Conservation (phyloP, 92 coral and sea anemone species). For the Umimayanthus kanabou region DNA sequence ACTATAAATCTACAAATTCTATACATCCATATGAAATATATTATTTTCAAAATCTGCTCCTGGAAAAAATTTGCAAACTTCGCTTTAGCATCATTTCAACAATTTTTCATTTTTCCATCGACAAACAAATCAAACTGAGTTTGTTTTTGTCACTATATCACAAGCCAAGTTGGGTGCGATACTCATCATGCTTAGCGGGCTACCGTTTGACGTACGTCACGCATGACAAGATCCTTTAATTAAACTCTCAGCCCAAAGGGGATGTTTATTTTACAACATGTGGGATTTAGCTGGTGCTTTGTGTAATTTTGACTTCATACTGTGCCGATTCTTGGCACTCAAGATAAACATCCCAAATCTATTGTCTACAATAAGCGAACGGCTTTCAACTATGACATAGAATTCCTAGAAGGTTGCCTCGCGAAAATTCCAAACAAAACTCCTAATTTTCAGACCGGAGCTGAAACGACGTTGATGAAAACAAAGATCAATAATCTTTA, state of each 20-base stretch:
- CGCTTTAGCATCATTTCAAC: too few relatives aligned
- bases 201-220: neutral
- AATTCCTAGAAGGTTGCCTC: neutral
- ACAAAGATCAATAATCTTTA: neutral
- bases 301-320: slow-evolving; percentile 14
- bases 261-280: slow-evolving; percentile 7
- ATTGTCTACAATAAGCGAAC: neutral
- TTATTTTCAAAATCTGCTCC: too few relatives aligned
- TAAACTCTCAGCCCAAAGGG: neutral
- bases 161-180: too few relatives aligned
- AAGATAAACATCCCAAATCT: slow-evolving; percentile 4
- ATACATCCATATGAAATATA: too few relatives aligned
- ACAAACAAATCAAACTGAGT: neutral
- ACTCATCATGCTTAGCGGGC: neutral
- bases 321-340: neutral
- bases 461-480: neutral
- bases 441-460: neutral
- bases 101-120: too few relatives aligned
- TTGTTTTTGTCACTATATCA: neutral
- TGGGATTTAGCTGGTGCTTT: slow-evolving; percentile 2
- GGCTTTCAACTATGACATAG: neutral
- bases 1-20: too few relatives aligned
- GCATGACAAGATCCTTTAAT: neutral
- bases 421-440: neutral
- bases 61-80: too few relatives aligned